Base-by-base conservation (phyloP, 2,797 vertebrate genomes). In the Luscinia megarhynchos region DNA sequence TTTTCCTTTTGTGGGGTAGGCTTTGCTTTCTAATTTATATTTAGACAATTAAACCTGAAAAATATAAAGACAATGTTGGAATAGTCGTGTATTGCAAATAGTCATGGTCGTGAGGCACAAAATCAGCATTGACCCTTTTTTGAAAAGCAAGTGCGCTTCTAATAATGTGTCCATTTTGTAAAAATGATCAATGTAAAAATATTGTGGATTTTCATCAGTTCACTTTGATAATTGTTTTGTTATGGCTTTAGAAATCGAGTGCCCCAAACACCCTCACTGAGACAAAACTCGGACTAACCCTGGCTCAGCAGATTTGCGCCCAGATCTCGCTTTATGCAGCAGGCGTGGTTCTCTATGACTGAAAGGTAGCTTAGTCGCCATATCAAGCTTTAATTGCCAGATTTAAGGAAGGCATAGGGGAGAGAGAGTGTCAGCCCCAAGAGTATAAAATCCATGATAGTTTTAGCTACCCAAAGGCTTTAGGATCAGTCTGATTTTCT, bases 291-390 rank as follows among this genome's bases (percentile, higher is more conserved):
- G 0, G 27, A 48, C 9, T 20, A 62, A 36, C 1, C 9, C 36
- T 75, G 17, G 58, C 26, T 69, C 45, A n/a, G 19, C 10, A 45
- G 66, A 15, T 27, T 46, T 58, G 32, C 45, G 69, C n/a, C 12
- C 21, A 41, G 29, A 8, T 11, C 4, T 41, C 17, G 15, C n/a
- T 75, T 36, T 19, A 13, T 12, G 8, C 11, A 6, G 38, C 48
- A 38, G 34, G 17, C 0, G 0, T 15, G 15, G 57, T 20, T 51
- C 2, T 1, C n/a, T 3, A 1, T 7, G 30, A 40, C 6, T 5
- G 6, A 23, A 69, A 66, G 13, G 15, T 7, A 48, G 54, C 61
- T 78, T 43, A 59, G 24, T 57, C 53, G 20, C 9, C 32, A 30
- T 26, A 20, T 51, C 46, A 61, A 73, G n/a, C 40, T 61, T 58